These are phyloP conservation scores for Hartigia nigra DNA, from an alignment of 2,888 invertebrate species.

Conservation along the genomic window DNA sequence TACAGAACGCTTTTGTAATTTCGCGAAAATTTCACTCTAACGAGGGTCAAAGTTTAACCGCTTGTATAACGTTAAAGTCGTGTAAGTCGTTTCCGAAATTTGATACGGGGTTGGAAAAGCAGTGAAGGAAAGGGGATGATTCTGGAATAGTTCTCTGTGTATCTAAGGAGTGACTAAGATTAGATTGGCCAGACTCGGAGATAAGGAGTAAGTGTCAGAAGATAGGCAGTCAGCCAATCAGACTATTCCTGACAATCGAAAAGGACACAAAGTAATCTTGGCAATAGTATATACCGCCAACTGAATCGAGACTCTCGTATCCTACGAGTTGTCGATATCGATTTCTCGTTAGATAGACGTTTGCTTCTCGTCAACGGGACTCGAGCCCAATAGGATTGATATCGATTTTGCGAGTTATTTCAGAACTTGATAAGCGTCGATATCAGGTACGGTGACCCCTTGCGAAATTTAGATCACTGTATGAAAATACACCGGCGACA, in stretches of 20 bases:
- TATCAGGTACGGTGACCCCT: neutral
- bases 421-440: neutral
- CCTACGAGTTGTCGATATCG: conserved; percentile 28
- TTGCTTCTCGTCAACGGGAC: neutral
- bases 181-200: neutral
- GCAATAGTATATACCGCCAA: conserved; percentile 25
- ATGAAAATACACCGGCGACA: neutral
- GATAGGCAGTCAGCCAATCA: conserved; percentile 31
- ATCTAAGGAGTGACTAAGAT: neutral
- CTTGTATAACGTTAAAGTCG: neutral
- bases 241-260: neutral
- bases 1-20: neutral
- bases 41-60: neutral
- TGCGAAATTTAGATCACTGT: neutral
- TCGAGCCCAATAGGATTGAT: neutral
- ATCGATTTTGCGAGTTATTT: neutral
- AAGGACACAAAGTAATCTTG: conserved; percentile 38
- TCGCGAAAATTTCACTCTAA: neutral
- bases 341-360: conserved; percentile 36
- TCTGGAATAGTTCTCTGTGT: neutral
- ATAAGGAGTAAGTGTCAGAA: neutral
- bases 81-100: neutral
- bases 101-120: neutral
- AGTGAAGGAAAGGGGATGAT: neutral
- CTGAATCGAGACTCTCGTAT: conserved; percentile 27